Evolutionary conservation across 1,140 invertebrate genomes (phyloP), one percentile per base, ranked within the genome.

Genomic region (Hydropsyche tenuis): DNA sequence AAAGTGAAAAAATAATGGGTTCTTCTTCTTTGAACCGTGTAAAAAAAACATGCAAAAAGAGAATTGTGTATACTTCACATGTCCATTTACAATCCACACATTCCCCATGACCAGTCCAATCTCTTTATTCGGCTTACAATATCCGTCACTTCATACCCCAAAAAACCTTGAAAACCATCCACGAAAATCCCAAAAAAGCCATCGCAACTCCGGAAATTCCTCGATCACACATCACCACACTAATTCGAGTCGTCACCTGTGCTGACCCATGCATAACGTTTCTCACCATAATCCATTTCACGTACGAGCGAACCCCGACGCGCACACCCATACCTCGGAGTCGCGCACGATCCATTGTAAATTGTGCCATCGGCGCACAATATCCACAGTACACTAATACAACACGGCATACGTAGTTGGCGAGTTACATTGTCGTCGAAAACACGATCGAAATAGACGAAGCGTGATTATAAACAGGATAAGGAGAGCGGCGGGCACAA

Each of bases 401-500:
- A 53, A 53, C 9, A 53, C 16, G 16, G 48, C 48, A 20, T 20
- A 18, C 48, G 20, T 53, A 18, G 48, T 53, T 6, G n/a, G 48
- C n/a, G 5, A 53, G 30, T 37, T 37, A 9, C 3, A 37, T 37
- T 37, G 30, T 37, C 30, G 30, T 37, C 30, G 3, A 37, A 9
- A 53, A 53, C 48, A 53, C 48, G 48, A 53, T 53, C 20, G 48
- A 53, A 53, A 53, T 53, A 53, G 48, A 53, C 46, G 37, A 77
- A 73, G 60, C 75, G 25, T 45, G 72, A 77, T 77, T 77, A 73
- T 77, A 77, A 77, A 74, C 64, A 72, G 75, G 75, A 77, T 74
- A 77, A 77, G 75, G 62, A 68, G 72, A 9, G 63, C 7, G n/a
- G n/a, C 20, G 64, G 18, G 63, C 7, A 75, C 45, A 72, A 75